Evolutionary conservation across 1,140 invertebrate species (phyloP).

Genomic region (Oncopeltus fasciatus): DNA sequence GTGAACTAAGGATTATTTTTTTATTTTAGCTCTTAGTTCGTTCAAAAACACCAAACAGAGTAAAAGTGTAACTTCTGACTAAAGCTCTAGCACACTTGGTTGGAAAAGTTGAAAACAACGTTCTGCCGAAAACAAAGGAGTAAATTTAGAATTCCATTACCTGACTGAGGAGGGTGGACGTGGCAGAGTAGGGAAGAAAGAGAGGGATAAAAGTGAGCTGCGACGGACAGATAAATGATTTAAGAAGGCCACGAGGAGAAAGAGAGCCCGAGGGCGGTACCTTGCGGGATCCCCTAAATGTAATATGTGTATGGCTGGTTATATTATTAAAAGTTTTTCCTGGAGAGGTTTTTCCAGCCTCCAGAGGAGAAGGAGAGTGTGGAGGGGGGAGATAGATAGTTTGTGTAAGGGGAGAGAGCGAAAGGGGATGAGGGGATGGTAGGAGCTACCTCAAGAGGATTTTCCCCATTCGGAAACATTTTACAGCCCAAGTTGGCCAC

Average conservation of each 20-base stretch:
- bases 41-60: too few species aligned
- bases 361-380: background rate
- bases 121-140: background rate
- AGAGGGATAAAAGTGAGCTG: too few species aligned
- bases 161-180: background rate
- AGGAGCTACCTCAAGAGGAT: background rate
- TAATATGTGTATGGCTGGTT: conserved; percentile 6
- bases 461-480: background rate
- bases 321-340: conserved; percentile 6
- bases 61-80: too few species aligned
- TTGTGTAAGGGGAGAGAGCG: too few species aligned
- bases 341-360: background rate
- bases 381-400: too few species aligned
- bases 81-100: too few species aligned
- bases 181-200: background rate
- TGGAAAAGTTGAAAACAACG: too few species aligned
- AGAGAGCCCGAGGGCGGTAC: background rate
- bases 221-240: background rate
- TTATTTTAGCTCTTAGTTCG: too few species aligned
- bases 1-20: too few species aligned
- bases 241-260: too few species aligned
- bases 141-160: background rate
- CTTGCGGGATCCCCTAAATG: background rate
- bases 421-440: too few species aligned
- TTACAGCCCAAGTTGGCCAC: conserved; percentile 5